Evolutionary conservation across 2,113 vertebrate genomes (phyloP), one percentile per base, ranked within the genome.

Genomic region (Marmota monax): DNA sequence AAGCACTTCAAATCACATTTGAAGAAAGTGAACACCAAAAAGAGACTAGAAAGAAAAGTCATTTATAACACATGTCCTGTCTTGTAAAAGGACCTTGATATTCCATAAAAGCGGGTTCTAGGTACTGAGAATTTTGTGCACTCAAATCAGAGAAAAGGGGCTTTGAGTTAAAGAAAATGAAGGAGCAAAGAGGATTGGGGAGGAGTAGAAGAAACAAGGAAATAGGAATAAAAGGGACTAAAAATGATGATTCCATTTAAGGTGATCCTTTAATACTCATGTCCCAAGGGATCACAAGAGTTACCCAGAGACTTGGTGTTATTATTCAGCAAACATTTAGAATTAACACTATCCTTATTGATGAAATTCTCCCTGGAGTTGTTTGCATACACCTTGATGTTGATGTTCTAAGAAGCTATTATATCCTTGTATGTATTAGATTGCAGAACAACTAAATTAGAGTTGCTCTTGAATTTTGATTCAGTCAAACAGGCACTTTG

Each of bases 351-450:
- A 72, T 90, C 34, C 14, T 95, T 91, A 96, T 87, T 96, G 88
- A 70, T 84, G 67, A 84, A 95, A 95, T 85, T 94, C 90, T 94
- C 79, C 37, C 56, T 77, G 61, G 97, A 96, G 77, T 88, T 97
- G 85, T 97, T 96, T 96, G 85, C 78, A 88, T 85, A 83, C n/a
- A 96, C 51, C 85, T 97, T 95, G 67, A 76, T 94, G 88, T 4
- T 48, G 58, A 92, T 92, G 53, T 20, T 56, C 42, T 94, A 90
- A 93, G 73, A 96, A 77, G 67, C 88, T 90, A 63, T 90, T 90
- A 88, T 80, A 69, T 42, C 67, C 61, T 89, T 92, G 61, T 73
- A 18, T 53, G 48, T 65, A 78, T 87, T 91, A 88, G 53, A 78
- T 82, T 84, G 11, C 45, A 84, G 53, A 96, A 83, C 37, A 90